Evolutionary conservation across 2,888 invertebrate genomes (phyloP).

Genomic region (Teleogryllus oceanicus): DNA sequence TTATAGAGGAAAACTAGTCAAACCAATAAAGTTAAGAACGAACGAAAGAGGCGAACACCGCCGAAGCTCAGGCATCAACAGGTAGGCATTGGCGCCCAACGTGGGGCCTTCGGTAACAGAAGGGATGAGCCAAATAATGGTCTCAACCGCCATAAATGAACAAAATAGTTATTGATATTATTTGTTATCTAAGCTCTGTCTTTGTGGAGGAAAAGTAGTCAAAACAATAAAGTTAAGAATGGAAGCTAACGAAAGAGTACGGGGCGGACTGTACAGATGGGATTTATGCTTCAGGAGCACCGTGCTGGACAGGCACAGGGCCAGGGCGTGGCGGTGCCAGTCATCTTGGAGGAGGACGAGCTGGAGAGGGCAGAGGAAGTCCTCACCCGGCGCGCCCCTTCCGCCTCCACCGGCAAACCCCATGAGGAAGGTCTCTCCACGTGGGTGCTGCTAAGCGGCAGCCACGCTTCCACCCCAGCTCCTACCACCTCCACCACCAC

Average conservation of each 20-base stretch:
- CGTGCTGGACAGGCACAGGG: constrained; percentile 50
- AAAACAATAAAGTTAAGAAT: no score
- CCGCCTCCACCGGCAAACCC: not conserved
- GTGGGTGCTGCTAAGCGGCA: constrained; percentile 67
- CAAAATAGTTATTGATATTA: no score
- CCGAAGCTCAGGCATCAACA: constrained; percentile 18
- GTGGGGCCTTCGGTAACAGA: no score
- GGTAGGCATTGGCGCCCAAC: not conserved
- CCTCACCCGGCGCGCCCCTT: not conserved
- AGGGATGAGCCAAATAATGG: no score
- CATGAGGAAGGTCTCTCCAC: constrained; percentile 61
- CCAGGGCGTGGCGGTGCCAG: constrained; percentile 62
- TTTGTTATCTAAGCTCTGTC: no score
- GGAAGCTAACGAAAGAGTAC: no score
- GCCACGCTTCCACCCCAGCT: constrained; percentile 38
- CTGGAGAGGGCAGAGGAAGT: not conserved
- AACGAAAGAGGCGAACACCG: no score
- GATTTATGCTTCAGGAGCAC: not conserved
- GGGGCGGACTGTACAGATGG: not conserved
- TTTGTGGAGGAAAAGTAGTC: no score
- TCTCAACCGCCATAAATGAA: no score
- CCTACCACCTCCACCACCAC: constrained; percentile 24
- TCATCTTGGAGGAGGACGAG: constrained; percentile 57
- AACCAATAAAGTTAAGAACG: no score
- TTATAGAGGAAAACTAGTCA: no score